A percentile compares a stretch with the other conserved stretches of the same genome.
Evolutionary conservation across 2,113 vertebrate genomes (phyloP).

Genomic region (Heterochromis multidens): DNA sequence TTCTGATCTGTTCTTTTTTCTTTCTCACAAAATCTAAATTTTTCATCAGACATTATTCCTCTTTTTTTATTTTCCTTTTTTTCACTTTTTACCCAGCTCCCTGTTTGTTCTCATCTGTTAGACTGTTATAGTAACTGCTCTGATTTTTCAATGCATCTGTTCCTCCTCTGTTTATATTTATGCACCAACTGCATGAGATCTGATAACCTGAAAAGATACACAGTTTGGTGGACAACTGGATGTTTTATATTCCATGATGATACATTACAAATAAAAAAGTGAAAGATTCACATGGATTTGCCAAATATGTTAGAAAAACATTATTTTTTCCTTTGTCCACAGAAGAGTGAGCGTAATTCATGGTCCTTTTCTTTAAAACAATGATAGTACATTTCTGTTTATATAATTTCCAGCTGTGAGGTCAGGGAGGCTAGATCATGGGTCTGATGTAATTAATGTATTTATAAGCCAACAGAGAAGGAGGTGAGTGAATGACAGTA

Average conservation of each 20-base stretch:
- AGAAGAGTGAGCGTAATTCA: not conserved
- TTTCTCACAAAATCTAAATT: conserved; percentile 10
- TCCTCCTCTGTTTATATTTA: conserved; percentile 15
- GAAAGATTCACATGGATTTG: not conserved
- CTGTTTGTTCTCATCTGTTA: not conserved
- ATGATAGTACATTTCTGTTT: conserved; percentile 20
- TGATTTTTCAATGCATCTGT: conserved; percentile 10
- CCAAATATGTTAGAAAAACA: not conserved
- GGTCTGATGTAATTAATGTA: conserved; percentile 50
- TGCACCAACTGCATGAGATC: not conserved
- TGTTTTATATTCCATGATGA: not conserved
- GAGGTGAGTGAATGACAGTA: conserved; percentile 43
- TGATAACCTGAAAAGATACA: not conserved
- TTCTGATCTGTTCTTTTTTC: not conserved
- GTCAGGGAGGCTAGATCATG: conserved; percentile 28
- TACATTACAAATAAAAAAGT: not conserved
- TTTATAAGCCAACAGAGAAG: conserved; percentile 48
- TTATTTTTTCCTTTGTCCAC: not conserved
- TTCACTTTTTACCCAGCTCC: not conserved
- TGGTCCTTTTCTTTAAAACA: not conserved
- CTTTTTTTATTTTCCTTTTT: not conserved
- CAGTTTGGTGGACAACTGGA: not conserved
- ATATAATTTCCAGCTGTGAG: conserved; percentile 52
- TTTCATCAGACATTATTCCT: not conserved
- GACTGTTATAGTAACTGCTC: not conserved